These are phyloP conservation scores for Apodemus agrarius DNA, from an alignment of 2,797 vertebrate genomes.

Conservation along the genomic window DNA sequence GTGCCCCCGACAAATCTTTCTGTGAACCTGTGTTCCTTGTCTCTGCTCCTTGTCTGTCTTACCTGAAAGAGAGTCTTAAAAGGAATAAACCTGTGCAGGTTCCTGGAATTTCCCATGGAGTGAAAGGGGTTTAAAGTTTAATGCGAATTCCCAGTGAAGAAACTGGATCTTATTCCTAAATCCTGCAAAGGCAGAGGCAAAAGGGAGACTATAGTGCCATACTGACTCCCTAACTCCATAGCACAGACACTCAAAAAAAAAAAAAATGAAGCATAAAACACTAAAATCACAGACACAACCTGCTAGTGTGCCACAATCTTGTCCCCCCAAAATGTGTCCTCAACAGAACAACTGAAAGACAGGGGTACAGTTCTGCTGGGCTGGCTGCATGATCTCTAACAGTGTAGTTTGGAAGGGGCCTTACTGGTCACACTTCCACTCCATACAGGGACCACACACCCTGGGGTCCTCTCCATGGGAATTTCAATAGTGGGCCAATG, in stretches of 20 bases:
- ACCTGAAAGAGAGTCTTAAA: slow-evolving; percentile 16
- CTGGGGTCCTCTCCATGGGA: neutral
- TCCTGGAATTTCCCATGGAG: neutral
- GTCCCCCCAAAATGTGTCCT: neutral
- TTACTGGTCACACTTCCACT: neutral
- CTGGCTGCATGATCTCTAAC: neutral
- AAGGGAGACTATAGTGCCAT: neutral
- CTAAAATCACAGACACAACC: neutral
- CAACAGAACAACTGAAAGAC: neutral
- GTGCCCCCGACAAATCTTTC: slow-evolving; percentile 40
- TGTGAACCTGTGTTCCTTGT: neutral
- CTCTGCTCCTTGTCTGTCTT: neutral
- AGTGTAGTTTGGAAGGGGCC: neutral
- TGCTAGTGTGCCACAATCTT: neutral
- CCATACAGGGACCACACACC: neutral
- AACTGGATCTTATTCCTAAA: slow-evolving; percentile 36
- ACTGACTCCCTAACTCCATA: neutral
- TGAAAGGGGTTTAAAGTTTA: neutral
- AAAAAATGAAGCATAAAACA: neutral
- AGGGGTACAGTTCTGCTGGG: neutral
- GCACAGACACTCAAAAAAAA: neutral
- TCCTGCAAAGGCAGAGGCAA: neutral
- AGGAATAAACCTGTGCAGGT: neutral
- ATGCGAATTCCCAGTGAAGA: slow-evolving; percentile 23
- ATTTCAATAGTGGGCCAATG: neutral